These are phyloP conservation scores for Mesoligia furuncula DNA, from an alignment of 2,888 invertebrate species.

Conservation along the genomic window DNA sequence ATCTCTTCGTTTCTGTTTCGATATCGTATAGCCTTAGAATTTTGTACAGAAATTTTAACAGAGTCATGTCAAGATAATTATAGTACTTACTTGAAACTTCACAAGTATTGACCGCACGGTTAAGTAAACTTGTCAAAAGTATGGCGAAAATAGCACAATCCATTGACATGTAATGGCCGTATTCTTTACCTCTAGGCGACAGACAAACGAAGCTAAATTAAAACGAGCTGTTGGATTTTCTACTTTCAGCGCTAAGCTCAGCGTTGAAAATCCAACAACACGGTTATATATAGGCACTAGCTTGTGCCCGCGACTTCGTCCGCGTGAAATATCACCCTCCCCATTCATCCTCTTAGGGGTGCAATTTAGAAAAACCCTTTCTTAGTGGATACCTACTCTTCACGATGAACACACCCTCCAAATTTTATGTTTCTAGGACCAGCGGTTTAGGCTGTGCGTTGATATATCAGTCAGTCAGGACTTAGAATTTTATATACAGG, in stretches of 20 bases:
- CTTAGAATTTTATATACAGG: too few relatives aligned
- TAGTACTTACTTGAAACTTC: not conserved
- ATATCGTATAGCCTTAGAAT: too few relatives aligned
- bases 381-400: too few relatives aligned
- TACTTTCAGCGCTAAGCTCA: not conserved
- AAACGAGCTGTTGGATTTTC: not conserved
- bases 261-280: not conserved
- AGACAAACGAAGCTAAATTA: not conserved
- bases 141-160: not conserved
- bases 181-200: not conserved
- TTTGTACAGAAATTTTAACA: not conserved
- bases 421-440: too few relatives aligned
- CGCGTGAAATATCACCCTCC: too few relatives aligned
- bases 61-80: not conserved
- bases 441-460: too few relatives aligned
- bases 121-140: conserved; percentile 1
- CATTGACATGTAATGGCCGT: not conserved
- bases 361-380: too few relatives aligned
- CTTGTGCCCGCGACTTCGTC: too few relatives aligned
- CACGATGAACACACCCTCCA: too few relatives aligned
- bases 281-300: not conserved
- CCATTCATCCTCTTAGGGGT: too few relatives aligned
- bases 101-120: not conserved
- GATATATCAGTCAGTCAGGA: too few relatives aligned
- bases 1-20: too few relatives aligned